Conservation (phyloP, 2,888 invertebrate species). For the Lepetodrilus schrolli region DNA sequence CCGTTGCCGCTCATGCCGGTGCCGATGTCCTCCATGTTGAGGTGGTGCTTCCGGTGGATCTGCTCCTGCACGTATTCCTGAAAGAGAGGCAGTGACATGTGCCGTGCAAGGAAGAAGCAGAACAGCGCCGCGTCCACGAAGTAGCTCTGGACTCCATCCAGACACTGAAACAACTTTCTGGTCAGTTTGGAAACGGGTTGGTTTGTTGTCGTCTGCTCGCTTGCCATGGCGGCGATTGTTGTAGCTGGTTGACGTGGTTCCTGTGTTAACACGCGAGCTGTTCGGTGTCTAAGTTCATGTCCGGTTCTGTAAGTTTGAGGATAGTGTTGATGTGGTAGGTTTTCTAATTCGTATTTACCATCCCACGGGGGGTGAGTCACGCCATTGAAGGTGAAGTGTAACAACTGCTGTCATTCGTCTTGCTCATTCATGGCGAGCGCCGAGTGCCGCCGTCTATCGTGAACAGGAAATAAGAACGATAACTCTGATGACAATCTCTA, state of each 20-base stretch:
- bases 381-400: background rate
- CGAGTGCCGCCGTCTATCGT: background rate
- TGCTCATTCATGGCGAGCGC: constrained; percentile 2
- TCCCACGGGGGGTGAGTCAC: background rate
- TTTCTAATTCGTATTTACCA: background rate
- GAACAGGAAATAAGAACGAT: background rate
- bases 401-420: background rate
- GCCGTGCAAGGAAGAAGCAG: constrained; percentile 64
- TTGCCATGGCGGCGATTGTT: no score
- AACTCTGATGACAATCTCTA: no score
- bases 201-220: constrained; percentile 27
- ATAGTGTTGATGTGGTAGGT: no score
- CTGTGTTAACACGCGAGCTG: no score
- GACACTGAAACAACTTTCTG: background rate
- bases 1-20: constrained; percentile 34
- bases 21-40: constrained; percentile 37
- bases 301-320: no score
- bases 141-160: constrained; percentile 51
- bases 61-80: constrained; percentile 67
- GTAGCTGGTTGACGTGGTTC: no score
- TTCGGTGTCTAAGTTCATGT: no score
- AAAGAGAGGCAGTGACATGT: constrained; percentile 68
- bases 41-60: constrained; percentile 47
- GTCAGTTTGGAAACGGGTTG: background rate
- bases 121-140: constrained; percentile 67